phyloP scores from a whole-genome alignment of 2,797 vertebrate species.

The Acanthopagrus latus region DNA sequence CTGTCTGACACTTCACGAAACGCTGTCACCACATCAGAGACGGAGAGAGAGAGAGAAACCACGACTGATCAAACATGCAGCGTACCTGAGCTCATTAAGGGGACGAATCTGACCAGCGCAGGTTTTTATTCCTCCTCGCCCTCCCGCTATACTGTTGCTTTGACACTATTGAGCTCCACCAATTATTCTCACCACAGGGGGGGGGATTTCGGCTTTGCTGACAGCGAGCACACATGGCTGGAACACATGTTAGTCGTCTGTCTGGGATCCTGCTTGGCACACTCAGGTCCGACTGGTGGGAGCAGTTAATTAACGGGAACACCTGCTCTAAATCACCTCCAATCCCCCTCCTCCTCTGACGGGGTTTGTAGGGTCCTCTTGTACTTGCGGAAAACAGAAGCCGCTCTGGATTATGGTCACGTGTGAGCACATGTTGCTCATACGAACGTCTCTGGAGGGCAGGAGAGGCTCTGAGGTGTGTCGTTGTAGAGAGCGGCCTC shows the following conservation, averaged over 20 bases:
- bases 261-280: conserved; percentile 55
- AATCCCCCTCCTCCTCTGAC: neutral
- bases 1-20: conserved; percentile 60
- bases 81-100: conserved; percentile 23
- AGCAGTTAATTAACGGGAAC: conserved; percentile 69
- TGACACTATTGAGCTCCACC: conserved; percentile 35
- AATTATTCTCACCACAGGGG: conserved; percentile 7
- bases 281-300: conserved; percentile 29
- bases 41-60: conserved; percentile 9
- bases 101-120: conserved; percentile 18
- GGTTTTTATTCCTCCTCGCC: neutral
- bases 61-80: conserved; percentile 25
- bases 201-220: conserved; percentile 30
- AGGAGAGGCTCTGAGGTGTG: neutral
- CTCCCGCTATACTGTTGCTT: neutral
- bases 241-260: conserved; percentile 41
- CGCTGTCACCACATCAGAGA: conserved; percentile 59
- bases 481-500: conserved; percentile 27
- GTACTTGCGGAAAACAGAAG: conserved; percentile 26
- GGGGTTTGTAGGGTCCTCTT: conserved; percentile 6
- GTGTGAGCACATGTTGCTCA: conserved; percentile 13
- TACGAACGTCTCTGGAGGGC: conserved; percentile 26
- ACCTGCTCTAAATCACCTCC: conserved; percentile 64
- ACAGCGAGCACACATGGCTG: conserved; percentile 29
- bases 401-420: conserved; percentile 26